Base-by-base conservation (phyloP, 1,140 invertebrate genomes). In the Temnothorax curvispinosus region DNA sequence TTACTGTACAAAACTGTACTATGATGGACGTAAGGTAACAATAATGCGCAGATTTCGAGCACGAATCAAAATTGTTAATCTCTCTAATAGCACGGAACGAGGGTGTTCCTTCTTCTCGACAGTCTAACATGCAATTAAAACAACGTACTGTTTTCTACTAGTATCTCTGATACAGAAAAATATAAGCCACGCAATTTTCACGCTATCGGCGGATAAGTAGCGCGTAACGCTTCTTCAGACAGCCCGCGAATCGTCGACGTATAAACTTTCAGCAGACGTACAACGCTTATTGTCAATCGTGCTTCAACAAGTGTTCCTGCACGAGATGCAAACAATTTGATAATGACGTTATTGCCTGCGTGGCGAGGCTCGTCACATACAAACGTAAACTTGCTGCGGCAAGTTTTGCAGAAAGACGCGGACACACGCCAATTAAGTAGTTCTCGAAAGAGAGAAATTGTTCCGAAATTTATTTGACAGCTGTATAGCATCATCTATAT, bases 301-400 rank as follows among this genome's bases (percentile, higher is more conserved):
- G 88, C 67, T 86, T 88, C 82, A 89, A 88, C 88, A 88, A 86
- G 88, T 86, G 82, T 81, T 88, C 15, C 35, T 67, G 58, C 52
- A 80, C 32, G 32, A 78, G 72, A 90, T 67, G 58, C 71, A 87
- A 87, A 89, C 85, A 90, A 77, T 76, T 71, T 52, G 44, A 89
- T 87, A 74, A 87, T 52, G 35, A 32, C 52, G 74, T 80, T 86
- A 86, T 69, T 58, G 58, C 52, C 27, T 54, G 18, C 7, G 3
- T 18, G 13, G 44, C 35, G 21, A n/a, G 21, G 18, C 32, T 47
- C 47, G 67, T 7, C 67, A 13, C 32, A 13, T 56, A 71, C 65
- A 35, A 82, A n/a, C 52, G 52, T 47, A 18, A 41, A 64, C 41
- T 81, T 32, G 50, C 13, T 6, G 67, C n/a, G 44, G 13, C 54